Conservation (phyloP, 2,888 invertebrate genomes). For the Punctoribates punctum region DNA sequence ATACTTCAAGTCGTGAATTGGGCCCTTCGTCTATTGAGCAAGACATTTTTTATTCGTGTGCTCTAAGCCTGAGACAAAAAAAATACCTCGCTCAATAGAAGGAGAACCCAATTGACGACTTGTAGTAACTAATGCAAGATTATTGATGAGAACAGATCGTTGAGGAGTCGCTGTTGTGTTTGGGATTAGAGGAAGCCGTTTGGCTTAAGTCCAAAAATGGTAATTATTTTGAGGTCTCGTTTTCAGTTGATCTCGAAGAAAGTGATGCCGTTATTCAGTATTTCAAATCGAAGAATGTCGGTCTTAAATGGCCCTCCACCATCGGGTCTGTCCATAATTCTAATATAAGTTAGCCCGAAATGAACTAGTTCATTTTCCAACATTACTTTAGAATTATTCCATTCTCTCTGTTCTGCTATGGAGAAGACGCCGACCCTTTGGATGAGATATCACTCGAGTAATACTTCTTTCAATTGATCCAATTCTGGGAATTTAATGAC, state of each 20-base stretch:
- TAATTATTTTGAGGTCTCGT: conserved; percentile 57
- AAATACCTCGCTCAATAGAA: too few species aligned
- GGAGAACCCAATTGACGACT: too few species aligned
- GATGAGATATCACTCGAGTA: conserved; percentile 19
- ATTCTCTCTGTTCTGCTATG: conserved; percentile 38
- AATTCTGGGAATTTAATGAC: neutral
- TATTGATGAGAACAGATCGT: conserved; percentile 57
- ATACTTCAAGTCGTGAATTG: too few species aligned
- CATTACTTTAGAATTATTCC: conserved; percentile 43
- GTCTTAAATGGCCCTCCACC: conserved; percentile 12
- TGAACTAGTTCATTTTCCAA: neutral
- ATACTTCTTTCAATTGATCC: neutral
- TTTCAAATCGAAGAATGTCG: conserved; percentile 35
- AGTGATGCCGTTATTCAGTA: conserved; percentile 44
- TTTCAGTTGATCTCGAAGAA: conserved; percentile 41
- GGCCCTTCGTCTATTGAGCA: too few species aligned
- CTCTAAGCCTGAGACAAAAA: too few species aligned
- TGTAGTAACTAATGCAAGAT: too few species aligned
- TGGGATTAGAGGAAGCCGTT: conserved; percentile 60
- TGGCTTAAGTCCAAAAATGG: conserved; percentile 60
- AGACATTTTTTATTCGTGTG: too few species aligned
- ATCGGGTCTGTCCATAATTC: conserved; percentile 39
- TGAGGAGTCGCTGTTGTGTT: conserved; percentile 58
- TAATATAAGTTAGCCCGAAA: neutral
- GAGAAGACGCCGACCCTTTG: conserved; percentile 40